A percentile compares a stretch with the other conserved stretches of the same genome.
These are phyloP conservation scores for Alaudala cheleensis DNA, from an alignment of 2,113 vertebrate genomes.

Conservation along the genomic window DNA sequence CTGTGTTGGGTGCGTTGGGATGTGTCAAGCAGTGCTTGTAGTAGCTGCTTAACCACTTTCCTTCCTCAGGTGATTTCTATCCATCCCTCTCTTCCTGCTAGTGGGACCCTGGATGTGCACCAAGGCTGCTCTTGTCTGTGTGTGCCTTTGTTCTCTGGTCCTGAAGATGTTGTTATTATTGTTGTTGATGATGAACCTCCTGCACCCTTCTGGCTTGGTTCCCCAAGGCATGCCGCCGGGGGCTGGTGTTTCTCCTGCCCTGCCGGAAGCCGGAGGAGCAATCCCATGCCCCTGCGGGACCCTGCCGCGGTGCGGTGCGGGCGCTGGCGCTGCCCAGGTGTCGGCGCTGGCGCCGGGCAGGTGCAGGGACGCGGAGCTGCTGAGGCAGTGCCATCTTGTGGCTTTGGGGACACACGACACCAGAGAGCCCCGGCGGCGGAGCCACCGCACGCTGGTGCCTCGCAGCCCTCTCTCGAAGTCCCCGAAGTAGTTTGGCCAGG, in stretches of 20 bases:
- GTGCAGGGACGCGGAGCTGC: neutral
- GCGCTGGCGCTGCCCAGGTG: neutral
- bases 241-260: neutral
- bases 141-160: neutral
- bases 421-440: neutral
- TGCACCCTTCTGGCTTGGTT: neutral
- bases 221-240: neutral
- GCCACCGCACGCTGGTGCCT: fast-evolving
- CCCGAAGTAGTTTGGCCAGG: fast-evolving
- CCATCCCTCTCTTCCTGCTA: neutral
- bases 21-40: neutral
- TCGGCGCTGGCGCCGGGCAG: neutral
- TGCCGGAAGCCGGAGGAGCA: neutral
- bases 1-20: fast-evolving
- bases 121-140: neutral
- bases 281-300: fast-evolving
- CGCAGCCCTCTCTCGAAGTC: neutral
- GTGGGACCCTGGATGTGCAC: neutral
- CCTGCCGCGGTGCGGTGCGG: fast-evolving
- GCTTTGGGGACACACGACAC: conserved; percentile 40
- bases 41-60: neutral
- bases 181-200: neutral
- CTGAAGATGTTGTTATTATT: neutral
- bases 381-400: conserved; percentile 76
- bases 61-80: neutral